Evolutionary conservation across 2,797 vertebrate species (phyloP).

Genomic region (Micropoecilia bifurca): DNA sequence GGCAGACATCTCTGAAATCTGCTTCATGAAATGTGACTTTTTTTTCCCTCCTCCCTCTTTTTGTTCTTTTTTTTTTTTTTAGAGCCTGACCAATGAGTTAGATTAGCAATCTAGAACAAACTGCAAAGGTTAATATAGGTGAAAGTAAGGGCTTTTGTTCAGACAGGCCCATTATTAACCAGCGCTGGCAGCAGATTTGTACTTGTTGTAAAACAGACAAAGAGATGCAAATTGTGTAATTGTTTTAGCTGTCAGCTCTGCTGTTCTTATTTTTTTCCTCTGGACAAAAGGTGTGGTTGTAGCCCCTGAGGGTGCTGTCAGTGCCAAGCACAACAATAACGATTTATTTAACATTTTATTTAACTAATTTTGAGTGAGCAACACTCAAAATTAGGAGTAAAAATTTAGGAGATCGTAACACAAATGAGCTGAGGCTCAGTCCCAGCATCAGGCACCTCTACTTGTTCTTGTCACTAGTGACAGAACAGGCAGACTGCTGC

Average conservation of each 20-base stretch:
- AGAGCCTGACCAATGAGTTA: constrained; percentile 25
- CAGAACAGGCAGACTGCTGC: neutral
- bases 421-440: neutral
- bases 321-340: neutral
- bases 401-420: neutral
- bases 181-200: neutral
- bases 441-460: neutral
- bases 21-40: constrained; percentile 46
- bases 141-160: constrained; percentile 3
- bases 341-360: neutral
- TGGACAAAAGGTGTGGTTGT: neutral
- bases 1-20: constrained; percentile 61
- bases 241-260: constrained; percentile 7
- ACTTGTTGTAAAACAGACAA: neutral
- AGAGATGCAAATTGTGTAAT: neutral
- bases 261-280: neutral
- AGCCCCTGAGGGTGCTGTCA: neutral
- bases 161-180: constrained; percentile 2
- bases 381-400: neutral
- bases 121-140: constrained; percentile 10
- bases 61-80: neutral
- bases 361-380: neutral
- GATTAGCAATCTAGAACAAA: constrained; percentile 21
- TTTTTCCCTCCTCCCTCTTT: too few species aligned
- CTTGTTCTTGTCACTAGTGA: too few species aligned